phyloP scores from a whole-genome alignment of 2,113 vertebrate genomes.

The Ibidorhyncha struthersii region DNA sequence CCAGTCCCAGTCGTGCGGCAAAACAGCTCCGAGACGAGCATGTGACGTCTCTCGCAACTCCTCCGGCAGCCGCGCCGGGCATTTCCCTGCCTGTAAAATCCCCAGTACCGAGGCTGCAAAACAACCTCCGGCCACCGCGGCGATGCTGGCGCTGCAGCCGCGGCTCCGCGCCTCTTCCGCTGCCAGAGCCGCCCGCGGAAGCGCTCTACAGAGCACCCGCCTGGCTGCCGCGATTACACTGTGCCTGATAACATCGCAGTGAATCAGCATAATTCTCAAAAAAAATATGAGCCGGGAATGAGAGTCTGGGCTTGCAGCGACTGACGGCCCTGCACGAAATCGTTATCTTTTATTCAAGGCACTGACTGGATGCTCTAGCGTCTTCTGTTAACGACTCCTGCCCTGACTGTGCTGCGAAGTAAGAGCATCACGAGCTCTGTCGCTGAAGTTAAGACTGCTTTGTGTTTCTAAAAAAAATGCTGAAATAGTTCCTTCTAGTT shows the following conservation, averaged over 20 bases:
- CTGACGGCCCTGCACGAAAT: neutral
- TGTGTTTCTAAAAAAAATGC: neutral
- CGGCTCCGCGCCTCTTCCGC: neutral
- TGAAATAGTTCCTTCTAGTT: neutral
- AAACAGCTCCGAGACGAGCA: neutral
- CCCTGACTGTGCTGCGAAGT: too few species aligned
- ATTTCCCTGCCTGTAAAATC: neutral
- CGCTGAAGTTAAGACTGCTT: neutral
- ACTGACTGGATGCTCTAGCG: neutral
- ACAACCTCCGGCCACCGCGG: neutral
- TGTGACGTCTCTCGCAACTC: neutral
- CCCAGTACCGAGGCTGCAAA: neutral
- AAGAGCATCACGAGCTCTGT: neutral
- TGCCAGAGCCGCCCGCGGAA: too few species aligned
- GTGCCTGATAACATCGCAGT: accelerated
- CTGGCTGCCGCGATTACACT: accelerated
- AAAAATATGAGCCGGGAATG: accelerated
- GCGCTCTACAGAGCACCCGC: neutral
- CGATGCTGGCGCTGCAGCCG: neutral
- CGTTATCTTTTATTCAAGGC: neutral
- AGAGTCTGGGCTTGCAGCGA: neutral
- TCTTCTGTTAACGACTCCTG: neutral
- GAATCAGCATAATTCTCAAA: neutral
- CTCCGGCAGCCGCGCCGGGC: neutral
- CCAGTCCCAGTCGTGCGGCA: too few species aligned